Evolutionary conservation across 53 echinoderm and acorn worm genomes (phyloP), one percentile per base, ranked within the genome.

Genomic region (Mesocentrotus franciscanus): DNA sequence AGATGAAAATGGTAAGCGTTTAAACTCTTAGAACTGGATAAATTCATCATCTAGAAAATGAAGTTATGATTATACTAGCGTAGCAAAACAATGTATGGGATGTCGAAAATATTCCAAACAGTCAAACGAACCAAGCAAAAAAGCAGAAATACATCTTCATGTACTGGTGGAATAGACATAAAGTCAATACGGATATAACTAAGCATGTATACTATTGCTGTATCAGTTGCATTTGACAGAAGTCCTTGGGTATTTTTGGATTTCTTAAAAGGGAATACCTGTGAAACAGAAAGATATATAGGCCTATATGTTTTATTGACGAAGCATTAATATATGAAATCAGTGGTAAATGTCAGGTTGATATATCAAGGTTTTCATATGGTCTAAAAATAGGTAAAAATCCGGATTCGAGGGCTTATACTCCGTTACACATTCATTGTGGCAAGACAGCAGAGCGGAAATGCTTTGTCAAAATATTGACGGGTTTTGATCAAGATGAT

Each of bases 381-480:
- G 13, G n/a, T 87, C 87, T 87, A 87, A 58, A 87, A 42, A 87
- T 87, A 87, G 58, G 58, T 56, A 2, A 75, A 57, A 58, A 58
- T 87, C 58, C 0, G 58, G 29, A 39, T 1, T 11, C 13, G 4
- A 58, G n/a, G 87, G 58, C n/a, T 87, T 56, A 58, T 39, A 49
- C 55, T 84, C 9, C 22, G 76, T 84, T 55, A 84, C 84, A 84
- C 84, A 84, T 56, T 58, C 58, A 58, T 87, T 8, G n/a, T 59
- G n/a, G 87, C n/a, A n/a, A 56, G 87, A 87, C 56, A n/a, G 87
- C 58, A 58, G 15, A 58, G 29, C 87, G 87, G 87, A 87, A 87
- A 57, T 58, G 59, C 87, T 87, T 87, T 87, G 58, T 87, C 87
- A 87, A 87, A 87, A 58, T 87, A 87, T 13, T 87, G 27, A 81